Evolutionary conservation across 2,797 vertebrate genomes (phyloP).

Genomic region (Phaenicophaeus curvirostris): DNA sequence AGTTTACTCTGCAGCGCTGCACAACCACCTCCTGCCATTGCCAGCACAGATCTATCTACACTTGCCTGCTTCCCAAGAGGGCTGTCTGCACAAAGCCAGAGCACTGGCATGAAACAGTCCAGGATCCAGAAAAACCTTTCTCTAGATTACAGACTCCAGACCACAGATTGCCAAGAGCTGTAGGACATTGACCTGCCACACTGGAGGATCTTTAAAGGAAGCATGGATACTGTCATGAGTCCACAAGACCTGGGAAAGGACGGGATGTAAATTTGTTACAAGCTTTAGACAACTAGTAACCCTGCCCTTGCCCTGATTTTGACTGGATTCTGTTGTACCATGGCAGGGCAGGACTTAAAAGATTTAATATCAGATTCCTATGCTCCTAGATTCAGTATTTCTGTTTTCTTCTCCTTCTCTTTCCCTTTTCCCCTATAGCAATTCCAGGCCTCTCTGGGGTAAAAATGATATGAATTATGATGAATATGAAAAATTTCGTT

Average conservation of each 20-base stretch:
- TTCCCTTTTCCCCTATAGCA: not conserved
- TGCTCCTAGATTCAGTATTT: not conserved
- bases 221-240: not conserved
- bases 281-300: not conserved
- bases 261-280: not conserved
- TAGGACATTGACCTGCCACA: not conserved
- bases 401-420: not conserved
- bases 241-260: not conserved
- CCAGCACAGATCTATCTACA: not conserved
- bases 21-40: not conserved
- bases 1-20: not conserved
- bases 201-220: not conserved
- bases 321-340: not conserved
- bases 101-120: not conserved
- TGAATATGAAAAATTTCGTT: constrained; percentile 28
- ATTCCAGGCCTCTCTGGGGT: not conserved
- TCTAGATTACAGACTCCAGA: not conserved
- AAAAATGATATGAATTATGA: not conserved
- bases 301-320: not conserved
- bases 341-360: not conserved
- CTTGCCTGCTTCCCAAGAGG: not conserved
- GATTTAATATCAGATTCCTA: not conserved
- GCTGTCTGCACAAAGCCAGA: not conserved
- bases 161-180: not conserved
- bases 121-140: not conserved